phyloP scores from a whole-genome alignment of 1,140 invertebrate species.

The Trichoplusia ni region DNA sequence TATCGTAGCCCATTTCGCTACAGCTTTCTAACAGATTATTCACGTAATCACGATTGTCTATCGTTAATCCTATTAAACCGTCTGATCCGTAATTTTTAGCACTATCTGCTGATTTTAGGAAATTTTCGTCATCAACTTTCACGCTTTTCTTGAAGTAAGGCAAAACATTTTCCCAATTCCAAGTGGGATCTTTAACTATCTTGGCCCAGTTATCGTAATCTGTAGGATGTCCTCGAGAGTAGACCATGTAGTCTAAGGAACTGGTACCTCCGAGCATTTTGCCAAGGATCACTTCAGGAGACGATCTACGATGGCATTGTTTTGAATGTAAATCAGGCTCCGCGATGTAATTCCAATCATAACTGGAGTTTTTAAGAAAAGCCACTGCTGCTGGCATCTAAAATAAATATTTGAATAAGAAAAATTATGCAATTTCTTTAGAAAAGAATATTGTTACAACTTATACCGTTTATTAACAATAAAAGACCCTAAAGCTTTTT shows the following conservation, averaged over 20 bases:
- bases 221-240: neutral
- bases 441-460: too few species aligned
- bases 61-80: conserved; percentile 16
- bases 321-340: neutral
- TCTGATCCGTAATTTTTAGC: conserved; percentile 21
- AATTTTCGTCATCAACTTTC: conserved; percentile 6
- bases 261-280: conserved; percentile 31
- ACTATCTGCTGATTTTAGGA: neutral
- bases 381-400: neutral
- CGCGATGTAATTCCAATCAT: conserved; percentile 10
- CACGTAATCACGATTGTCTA: neutral
- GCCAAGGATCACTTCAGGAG: neutral
- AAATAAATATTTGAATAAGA: neutral
- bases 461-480: too few species aligned
- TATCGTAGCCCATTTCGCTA: conserved; percentile 15
- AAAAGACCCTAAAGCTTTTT: too few species aligned
- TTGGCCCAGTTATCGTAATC: conserved; percentile 27
- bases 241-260: conserved; percentile 10
- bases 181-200: conserved; percentile 14
- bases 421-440: too few species aligned
- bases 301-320: neutral
- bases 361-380: neutral
- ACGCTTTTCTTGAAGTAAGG: conserved; percentile 32
- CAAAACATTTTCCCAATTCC: conserved; percentile 29
- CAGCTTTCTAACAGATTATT: conserved; percentile 22